Evolutionary conservation across 2,797 vertebrate genomes (phyloP).

Genomic region (Hippopotamyrus pictus): DNA sequence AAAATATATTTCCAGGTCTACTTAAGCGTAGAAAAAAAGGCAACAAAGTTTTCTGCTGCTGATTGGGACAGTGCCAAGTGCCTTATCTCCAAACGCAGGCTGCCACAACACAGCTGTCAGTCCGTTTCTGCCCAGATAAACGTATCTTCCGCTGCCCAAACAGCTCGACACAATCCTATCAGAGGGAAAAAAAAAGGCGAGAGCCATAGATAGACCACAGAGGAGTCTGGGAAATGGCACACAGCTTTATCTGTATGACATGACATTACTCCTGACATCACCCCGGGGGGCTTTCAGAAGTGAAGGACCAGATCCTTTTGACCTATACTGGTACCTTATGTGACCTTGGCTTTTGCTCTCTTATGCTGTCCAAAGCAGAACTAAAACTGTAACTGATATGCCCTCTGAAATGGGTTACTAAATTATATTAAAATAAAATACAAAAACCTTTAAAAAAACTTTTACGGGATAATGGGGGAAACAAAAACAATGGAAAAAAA

Average conservation of each 20-base stretch:
- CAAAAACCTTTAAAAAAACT: neutral
- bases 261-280: neutral
- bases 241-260: neutral
- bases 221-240: neutral
- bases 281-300: neutral
- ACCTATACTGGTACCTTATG: neutral
- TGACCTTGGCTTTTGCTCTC: neutral
- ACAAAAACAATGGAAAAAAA: neutral
- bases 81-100: conserved; percentile 2
- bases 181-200: neutral
- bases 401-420: neutral
- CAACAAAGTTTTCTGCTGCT: neutral
- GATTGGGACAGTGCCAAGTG: neutral
- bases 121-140: neutral
- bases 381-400: neutral
- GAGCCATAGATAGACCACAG: neutral
- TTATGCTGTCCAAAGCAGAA: neutral
- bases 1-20: conserved; percentile 1
- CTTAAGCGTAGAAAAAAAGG: neutral
- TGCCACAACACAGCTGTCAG: neutral
- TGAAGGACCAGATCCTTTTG: neutral
- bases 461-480: neutral
- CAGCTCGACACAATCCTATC: neutral
- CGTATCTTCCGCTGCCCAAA: neutral
- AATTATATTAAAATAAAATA: neutral